Conservation (phyloP, 2,888 invertebrate species). For the Perizoma affinitatum region DNA sequence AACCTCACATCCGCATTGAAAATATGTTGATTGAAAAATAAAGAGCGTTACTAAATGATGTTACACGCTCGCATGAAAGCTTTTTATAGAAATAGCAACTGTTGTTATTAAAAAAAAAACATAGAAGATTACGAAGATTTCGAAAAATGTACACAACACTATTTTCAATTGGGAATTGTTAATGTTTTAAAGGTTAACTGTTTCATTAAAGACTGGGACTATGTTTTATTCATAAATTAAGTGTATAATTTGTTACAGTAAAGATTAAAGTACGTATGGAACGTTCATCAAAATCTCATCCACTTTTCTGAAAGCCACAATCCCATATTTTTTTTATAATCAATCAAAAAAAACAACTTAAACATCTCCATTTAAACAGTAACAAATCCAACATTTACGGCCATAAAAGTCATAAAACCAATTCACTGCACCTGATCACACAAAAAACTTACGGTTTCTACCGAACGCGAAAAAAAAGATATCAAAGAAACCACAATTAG, state of each 20-base stretch:
- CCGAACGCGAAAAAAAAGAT: slow-evolving; percentile 20
- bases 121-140: background rate
- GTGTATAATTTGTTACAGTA: no score
- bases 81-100: slow-evolving; percentile 19
- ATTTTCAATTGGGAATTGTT: no score
- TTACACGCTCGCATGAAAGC: slow-evolving; percentile 46
- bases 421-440: slow-evolving; percentile 28
- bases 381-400: slow-evolving; percentile 26
- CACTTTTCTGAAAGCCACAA: no score
- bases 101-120: slow-evolving; percentile 2
- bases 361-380: slow-evolving; percentile 15
- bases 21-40: slow-evolving; percentile 82
- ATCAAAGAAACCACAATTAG: slow-evolving; percentile 29
- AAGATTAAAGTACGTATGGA: no score
- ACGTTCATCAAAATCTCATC: no score
- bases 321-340: slow-evolving; percentile 4
- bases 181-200: no score
- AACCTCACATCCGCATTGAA: slow-evolving; percentile 65
- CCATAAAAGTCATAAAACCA: slow-evolving; percentile 22
- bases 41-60: slow-evolving; percentile 71
- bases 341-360: slow-evolving; percentile 4
- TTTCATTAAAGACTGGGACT: no score
- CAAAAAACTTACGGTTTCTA: slow-evolving; percentile 27
- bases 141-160: no score
- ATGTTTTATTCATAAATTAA: no score